These are phyloP conservation scores for Marisa cornuarietis DNA, from an alignment of 1,140 invertebrate species.

Conservation along the genomic window DNA sequence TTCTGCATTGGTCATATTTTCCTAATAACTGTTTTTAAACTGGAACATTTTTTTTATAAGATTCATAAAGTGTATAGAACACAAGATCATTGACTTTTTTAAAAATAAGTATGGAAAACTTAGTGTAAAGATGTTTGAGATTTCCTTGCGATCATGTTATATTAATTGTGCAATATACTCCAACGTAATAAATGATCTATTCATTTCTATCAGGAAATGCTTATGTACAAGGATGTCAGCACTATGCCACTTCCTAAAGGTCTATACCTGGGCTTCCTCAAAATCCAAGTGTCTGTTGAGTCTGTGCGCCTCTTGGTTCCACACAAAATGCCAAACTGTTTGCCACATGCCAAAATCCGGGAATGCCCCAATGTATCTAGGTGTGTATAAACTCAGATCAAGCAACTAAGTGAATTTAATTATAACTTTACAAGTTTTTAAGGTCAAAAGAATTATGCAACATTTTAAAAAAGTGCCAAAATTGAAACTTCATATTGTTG, in stretches of 20 bases:
- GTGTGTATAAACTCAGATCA: constrained; percentile 69
- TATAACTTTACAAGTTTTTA: constrained; percentile 68
- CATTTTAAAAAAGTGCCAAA: not conserved
- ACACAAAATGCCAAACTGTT: constrained; percentile 87
- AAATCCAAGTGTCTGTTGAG: constrained; percentile 94
- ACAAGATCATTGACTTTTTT: no score
- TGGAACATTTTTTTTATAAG: not conserved
- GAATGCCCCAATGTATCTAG: constrained; percentile 95
- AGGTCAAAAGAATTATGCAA: not conserved
- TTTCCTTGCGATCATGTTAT: not conserved
- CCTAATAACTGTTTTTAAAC: not conserved
- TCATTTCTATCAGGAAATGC: constrained; percentile 77
- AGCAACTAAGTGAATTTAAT: constrained; percentile 61
- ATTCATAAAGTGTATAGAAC: not conserved
- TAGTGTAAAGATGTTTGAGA: no score
- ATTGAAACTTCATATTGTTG: no score
- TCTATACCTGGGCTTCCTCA: constrained; percentile 93
- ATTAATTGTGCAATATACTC: not conserved
- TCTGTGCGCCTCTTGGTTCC: constrained; percentile 93
- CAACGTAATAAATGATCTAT: not conserved
- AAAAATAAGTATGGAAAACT: no score
- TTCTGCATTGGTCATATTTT: not conserved
- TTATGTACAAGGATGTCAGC: constrained; percentile 90
- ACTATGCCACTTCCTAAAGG: constrained; percentile 82
- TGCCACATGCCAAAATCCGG: constrained; percentile 90